phyloP scores from a whole-genome alignment of 2,888 invertebrate genomes.

The Melanophora roralis region DNA sequence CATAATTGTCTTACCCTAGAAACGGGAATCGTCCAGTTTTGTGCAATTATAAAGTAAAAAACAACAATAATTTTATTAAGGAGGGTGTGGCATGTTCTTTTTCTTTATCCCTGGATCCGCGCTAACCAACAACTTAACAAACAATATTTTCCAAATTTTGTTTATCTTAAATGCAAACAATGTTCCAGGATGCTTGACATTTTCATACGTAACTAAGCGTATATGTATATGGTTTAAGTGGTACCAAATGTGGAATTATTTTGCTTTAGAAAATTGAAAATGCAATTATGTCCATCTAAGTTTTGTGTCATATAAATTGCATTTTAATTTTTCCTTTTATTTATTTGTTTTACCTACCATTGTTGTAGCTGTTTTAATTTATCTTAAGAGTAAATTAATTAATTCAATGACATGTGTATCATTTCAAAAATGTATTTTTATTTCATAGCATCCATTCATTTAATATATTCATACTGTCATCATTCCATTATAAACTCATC shows the following conservation, averaged over 20 bases:
- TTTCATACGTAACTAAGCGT: not conserved
- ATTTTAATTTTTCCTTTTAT: not conserved
- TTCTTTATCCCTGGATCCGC: too few relatives aligned
- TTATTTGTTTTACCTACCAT: too few relatives aligned
- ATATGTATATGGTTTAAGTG: constrained; percentile 2
- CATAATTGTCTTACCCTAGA: too few relatives aligned
- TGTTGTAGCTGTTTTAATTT: constrained; percentile 48
- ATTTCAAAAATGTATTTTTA: constrained; percentile 42
- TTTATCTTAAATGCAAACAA: not conserved
- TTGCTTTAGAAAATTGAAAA: too few relatives aligned
- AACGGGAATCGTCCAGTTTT: too few relatives aligned
- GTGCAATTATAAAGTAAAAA: too few relatives aligned
- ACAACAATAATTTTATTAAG: too few relatives aligned
- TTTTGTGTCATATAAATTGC: constrained; percentile 21
- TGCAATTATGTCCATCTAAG: not conserved
- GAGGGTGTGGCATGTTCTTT: too few relatives aligned
- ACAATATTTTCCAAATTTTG: not conserved
- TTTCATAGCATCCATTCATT: constrained; percentile 13
- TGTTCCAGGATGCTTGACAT: not conserved
- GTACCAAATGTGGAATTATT: not conserved
- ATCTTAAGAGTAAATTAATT: constrained; percentile 76
- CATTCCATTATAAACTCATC: constrained; percentile 27
- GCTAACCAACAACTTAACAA: not conserved
- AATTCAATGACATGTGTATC: constrained; percentile 75
- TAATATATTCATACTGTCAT: not conserved